A percentile compares a stretch with the other conserved stretches of the same genome.
Conservation (phyloP, 1,140 invertebrate genomes). For the Lutraria rhynchaena region DNA sequence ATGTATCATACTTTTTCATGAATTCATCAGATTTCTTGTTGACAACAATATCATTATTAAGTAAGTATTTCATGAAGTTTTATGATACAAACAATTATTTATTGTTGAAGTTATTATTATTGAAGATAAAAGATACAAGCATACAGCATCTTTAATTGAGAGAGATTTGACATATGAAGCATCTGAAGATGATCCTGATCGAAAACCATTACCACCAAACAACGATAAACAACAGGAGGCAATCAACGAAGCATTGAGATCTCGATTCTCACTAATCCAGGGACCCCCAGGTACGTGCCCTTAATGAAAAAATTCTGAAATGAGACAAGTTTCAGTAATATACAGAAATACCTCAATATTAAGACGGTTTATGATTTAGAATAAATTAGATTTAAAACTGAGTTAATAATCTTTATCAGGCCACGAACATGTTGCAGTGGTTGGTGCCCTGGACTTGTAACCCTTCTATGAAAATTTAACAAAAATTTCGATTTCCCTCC, state of each 20-base stretch:
- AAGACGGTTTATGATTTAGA: too few relatives aligned
- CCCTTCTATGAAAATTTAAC: too few relatives aligned
- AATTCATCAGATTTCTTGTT: background rate
- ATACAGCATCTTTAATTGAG: background rate
- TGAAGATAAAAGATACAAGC: conserved; percentile 14
- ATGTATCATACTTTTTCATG: background rate
- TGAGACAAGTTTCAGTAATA: too few relatives aligned
- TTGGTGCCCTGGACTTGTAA: too few relatives aligned
- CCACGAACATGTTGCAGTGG: too few relatives aligned
- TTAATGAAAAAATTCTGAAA: too few relatives aligned
- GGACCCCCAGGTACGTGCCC: conserved; percentile 73
- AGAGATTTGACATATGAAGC: conserved; percentile 16
- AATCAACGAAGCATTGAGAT: conserved; percentile 65
- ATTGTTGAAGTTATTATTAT: background rate
- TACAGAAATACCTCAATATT: too few relatives aligned
- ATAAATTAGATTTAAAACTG: too few relatives aligned
- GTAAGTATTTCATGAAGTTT: too few relatives aligned
- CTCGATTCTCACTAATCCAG: conserved; percentile 72
- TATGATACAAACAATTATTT: too few relatives aligned
- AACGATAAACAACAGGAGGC: conserved; percentile 66
- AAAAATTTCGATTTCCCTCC: too few relatives aligned
- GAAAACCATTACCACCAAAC: conserved; percentile 56
- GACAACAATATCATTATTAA: background rate
- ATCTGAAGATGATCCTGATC: conserved; percentile 1
- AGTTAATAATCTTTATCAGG: too few relatives aligned